Conservation (phyloP, 2,888 invertebrate genomes). For the Rhaphigaster nebulosa region DNA sequence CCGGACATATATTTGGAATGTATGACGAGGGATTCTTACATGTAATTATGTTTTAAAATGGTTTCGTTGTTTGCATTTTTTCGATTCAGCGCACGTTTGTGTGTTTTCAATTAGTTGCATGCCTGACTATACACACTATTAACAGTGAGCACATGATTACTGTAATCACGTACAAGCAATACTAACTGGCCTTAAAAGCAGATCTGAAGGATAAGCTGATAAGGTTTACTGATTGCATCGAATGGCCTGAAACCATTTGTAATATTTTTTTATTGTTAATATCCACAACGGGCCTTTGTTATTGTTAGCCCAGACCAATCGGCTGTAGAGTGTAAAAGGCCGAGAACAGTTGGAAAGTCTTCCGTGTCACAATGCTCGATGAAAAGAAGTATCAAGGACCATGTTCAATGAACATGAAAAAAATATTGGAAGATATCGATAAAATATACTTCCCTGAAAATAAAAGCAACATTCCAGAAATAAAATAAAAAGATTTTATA, state of each 20-base stretch:
- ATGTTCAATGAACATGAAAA: background rate
- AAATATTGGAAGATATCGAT: background rate
- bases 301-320: background rate
- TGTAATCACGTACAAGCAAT: background rate
- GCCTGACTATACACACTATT: too few species aligned
- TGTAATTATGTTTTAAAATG: too few species aligned
- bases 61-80: too few species aligned
- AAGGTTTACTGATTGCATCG: background rate
- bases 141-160: too few species aligned
- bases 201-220: background rate
- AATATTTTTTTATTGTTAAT: constrained; percentile 7
- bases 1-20: too few species aligned
- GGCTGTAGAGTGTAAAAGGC: constrained; percentile 7
- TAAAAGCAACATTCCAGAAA: background rate
- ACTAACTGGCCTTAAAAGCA: background rate
- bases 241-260: background rate
- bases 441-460: background rate
- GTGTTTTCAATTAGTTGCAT: too few species aligned
- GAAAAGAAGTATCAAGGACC: constrained; percentile 1
- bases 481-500: too few species aligned
- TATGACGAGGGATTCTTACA: too few species aligned
- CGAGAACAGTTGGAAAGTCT: constrained; percentile 2
- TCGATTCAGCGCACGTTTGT: too few species aligned
- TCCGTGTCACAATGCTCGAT: constrained; percentile 10
- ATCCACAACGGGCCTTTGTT: background rate